phyloP scores from a whole-genome alignment of 2,797 vertebrate genomes.

The Centropyge bicolor region DNA sequence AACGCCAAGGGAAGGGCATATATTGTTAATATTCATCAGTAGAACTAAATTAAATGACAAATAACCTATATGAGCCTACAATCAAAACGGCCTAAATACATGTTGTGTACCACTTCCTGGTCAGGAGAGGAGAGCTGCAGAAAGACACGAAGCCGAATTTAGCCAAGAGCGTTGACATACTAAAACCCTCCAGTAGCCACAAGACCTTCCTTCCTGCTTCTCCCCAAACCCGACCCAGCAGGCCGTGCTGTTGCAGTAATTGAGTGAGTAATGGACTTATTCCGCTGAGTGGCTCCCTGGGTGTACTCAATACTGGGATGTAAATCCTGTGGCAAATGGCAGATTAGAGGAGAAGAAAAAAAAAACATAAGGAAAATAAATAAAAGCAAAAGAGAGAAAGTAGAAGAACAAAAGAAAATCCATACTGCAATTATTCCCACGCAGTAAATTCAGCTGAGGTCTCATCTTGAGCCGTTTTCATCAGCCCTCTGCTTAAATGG shows the following conservation, averaged over 20 bases:
- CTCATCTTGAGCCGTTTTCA: constrained; percentile 40
- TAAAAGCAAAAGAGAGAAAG: constrained; percentile 60
- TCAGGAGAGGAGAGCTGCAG: constrained; percentile 47
- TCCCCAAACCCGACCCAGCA: constrained; percentile 77
- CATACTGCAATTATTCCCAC: constrained; percentile 69
- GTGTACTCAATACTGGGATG: constrained; percentile 78
- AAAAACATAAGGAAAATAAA: constrained; percentile 65
- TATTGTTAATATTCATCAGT: constrained; percentile 64
- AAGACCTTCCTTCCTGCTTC: constrained; percentile 74
- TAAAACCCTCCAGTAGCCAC: constrained; percentile 74
- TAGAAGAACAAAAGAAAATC: constrained; percentile 72
- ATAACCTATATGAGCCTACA: constrained; percentile 39
- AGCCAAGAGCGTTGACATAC: constrained; percentile 71
- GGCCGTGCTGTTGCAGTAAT: constrained; percentile 82
- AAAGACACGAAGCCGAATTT: constrained; percentile 67
- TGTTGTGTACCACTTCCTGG: constrained; percentile 33
- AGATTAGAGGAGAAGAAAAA: constrained; percentile 67
- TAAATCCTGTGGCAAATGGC: constrained; percentile 83
- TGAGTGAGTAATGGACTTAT: constrained; percentile 87
- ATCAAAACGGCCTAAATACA: constrained; percentile 58
- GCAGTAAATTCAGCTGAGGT: constrained; percentile 58
- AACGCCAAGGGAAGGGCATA: constrained; percentile 49
- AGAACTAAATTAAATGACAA: constrained; percentile 52
- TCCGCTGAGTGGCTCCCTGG: constrained; percentile 85
- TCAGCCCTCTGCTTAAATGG: constrained; percentile 21